Evolutionary conservation across 2,888 invertebrate species (phyloP).

Genomic region (Tuta absoluta): DNA sequence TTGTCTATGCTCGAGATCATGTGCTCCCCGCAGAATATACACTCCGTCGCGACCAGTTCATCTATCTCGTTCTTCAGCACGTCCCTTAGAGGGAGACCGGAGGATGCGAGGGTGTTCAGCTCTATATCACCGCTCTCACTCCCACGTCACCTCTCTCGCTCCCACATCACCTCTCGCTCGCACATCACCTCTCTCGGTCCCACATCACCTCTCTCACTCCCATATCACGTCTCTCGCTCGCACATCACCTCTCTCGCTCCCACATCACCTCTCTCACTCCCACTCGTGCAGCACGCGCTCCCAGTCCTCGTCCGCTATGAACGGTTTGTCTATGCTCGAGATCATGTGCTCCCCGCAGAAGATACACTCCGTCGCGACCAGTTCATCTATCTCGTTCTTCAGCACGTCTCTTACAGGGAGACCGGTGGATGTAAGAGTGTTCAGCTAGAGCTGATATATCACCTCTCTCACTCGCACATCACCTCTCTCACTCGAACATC

Average conservation of each 20-base stretch:
- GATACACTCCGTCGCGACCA: constrained; percentile 94
- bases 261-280: no score
- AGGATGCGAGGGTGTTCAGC: constrained; percentile 64
- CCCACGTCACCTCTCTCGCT: no score
- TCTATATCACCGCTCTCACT: constrained; percentile 88
- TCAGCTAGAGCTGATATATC: constrained; percentile 73
- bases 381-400: constrained; percentile 91
- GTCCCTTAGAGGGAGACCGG: constrained; percentile 81
- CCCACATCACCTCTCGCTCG: no score
- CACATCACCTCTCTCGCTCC: no score
- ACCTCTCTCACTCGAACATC: no score
- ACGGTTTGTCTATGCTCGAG: constrained; percentile 92
- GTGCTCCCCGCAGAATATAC: constrained; percentile 94
- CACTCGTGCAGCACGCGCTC: constrained; percentile 91
- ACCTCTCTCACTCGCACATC: no score
- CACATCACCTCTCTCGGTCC: constrained; percentile 90
- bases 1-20: constrained; percentile 95
- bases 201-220: no score
- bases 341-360: constrained; percentile 97
- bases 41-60: constrained; percentile 94
- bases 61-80: constrained; percentile 91
- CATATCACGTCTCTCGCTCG: no score
- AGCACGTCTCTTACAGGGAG: constrained; percentile 84
- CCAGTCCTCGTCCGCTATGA: constrained; percentile 91
- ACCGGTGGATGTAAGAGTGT: constrained; percentile 62